phyloP scores from a whole-genome alignment of 37 sponge, comb jelly and placozoan genomes.

The Mnemiopsis leidyi region DNA sequence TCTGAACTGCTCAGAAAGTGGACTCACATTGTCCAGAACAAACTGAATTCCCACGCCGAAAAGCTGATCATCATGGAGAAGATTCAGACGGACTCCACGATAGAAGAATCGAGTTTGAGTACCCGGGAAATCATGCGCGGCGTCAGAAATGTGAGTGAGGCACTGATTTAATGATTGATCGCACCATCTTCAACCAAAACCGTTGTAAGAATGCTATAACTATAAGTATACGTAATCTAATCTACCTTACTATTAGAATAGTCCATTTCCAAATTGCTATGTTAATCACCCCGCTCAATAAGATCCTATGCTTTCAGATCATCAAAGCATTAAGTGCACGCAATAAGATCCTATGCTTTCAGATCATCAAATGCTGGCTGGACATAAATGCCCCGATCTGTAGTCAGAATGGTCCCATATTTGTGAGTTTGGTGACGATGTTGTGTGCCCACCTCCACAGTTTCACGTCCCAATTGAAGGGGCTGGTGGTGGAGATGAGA shows the following conservation, averaged over 20 bases:
- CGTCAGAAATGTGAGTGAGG: background rate
- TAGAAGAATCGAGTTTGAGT: constrained; percentile 59
- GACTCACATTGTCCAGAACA: background rate
- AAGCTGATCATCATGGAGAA: constrained; percentile 65
- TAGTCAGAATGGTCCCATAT: background rate
- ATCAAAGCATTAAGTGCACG: background rate
- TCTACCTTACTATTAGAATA: no score
- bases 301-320: background rate
- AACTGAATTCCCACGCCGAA: constrained; percentile 15
- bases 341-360: background rate
- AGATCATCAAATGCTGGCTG: constrained; percentile 43
- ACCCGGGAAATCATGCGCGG: background rate
- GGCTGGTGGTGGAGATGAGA: constrained; percentile 42
- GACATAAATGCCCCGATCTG: constrained; percentile 55
- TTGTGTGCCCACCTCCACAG: background rate
- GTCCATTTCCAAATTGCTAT: no score
- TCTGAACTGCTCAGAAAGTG: constrained; percentile 33
- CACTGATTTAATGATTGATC: no score
- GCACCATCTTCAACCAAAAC: no score
- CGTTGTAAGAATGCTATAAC: no score
- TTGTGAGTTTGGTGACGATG: background rate
- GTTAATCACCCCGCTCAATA: background rate
- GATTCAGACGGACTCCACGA: constrained; percentile 35
- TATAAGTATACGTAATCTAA: no score
- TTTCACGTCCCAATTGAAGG: background rate